Evolutionary conservation across 1,140 invertebrate species (phyloP).

Genomic region (Diuraphis noxia): DNA sequence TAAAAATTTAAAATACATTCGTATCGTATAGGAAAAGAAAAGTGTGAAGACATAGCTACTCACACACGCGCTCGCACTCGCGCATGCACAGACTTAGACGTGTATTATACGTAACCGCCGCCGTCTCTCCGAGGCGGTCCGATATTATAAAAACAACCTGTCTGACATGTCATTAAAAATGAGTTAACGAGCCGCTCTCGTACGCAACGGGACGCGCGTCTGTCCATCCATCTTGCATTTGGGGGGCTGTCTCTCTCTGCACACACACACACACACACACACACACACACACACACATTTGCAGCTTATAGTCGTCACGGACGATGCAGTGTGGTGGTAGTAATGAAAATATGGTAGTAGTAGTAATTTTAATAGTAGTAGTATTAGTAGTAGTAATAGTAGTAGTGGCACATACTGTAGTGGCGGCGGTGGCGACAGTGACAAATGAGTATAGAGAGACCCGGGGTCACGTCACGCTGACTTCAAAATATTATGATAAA

Average conservation of each 20-base stretch:
- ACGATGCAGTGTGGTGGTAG: not conserved
- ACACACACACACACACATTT: no score
- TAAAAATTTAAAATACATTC: not conserved
- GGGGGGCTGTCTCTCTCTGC: not conserved
- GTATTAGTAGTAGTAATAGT: not conserved
- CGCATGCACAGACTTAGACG: not conserved
- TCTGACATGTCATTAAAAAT: conserved; percentile 51
- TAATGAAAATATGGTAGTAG: not conserved
- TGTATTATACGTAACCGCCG: not conserved
- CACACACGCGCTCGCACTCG: not conserved
- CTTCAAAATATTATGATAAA: conserved; percentile 54
- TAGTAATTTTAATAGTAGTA: not conserved
- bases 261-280: not conserved
- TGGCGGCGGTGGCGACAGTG: conserved; percentile 46
- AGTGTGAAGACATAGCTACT: not conserved
- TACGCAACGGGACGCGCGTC: not conserved
- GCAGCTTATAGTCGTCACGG: not conserved
- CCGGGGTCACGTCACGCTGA: conserved; percentile 51
- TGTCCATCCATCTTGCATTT: not conserved
- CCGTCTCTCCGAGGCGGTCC: conserved; percentile 42
- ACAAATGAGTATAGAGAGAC: conserved; percentile 51
- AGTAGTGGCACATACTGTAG: not conserved
- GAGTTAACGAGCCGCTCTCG: conserved; percentile 50
- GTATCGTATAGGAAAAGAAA: not conserved
- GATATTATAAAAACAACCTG: conserved; percentile 53